Percentiles rank a stretch among this genome's conserved stretches.
These are phyloP conservation scores for Acanthochromis polyacanthus DNA, from an alignment of 2,113 vertebrate genomes.

Conservation along the genomic window DNA sequence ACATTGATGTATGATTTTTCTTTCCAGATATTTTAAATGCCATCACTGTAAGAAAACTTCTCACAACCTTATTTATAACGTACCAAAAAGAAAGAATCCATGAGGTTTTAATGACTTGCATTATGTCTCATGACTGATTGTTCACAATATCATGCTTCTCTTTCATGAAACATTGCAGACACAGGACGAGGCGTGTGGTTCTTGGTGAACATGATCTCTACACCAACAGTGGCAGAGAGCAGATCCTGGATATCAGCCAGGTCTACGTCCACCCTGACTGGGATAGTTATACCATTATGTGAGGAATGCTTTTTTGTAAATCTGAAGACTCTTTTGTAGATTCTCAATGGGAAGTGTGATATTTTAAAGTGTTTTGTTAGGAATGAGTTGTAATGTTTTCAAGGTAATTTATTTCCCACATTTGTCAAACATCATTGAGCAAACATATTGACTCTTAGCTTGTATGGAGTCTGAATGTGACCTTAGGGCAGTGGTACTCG, in stretches of 20 bases:
- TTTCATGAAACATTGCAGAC: slow-evolving; percentile 25
- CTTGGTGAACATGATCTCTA: slow-evolving; percentile 87
- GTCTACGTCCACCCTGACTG: slow-evolving; percentile 81
- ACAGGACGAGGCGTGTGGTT: slow-evolving; percentile 80
- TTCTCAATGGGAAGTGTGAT: no score
- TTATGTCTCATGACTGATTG: neutral
- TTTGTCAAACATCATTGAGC: neutral
- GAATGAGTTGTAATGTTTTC: neutral
- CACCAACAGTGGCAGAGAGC: slow-evolving; percentile 79
- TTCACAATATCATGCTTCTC: neutral
- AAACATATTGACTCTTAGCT: neutral
- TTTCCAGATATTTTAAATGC: slow-evolving; percentile 23
- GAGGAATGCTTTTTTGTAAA: no score
- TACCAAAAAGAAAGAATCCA: neutral
- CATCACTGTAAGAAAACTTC: slow-evolving; percentile 21
- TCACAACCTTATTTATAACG: no score
- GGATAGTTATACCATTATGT: slow-evolving; percentile 81
- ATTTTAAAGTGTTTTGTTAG: neutral
- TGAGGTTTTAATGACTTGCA: neutral
- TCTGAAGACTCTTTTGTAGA: no score
- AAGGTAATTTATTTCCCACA: no score
- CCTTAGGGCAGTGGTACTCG: neutral
- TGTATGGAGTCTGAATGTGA: neutral
- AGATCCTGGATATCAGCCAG: slow-evolving; percentile 72
- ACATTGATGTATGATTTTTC: slow-evolving; percentile 25